Conservation (phyloP, 2,888 invertebrate genomes). For the Diarsia rubi region DNA sequence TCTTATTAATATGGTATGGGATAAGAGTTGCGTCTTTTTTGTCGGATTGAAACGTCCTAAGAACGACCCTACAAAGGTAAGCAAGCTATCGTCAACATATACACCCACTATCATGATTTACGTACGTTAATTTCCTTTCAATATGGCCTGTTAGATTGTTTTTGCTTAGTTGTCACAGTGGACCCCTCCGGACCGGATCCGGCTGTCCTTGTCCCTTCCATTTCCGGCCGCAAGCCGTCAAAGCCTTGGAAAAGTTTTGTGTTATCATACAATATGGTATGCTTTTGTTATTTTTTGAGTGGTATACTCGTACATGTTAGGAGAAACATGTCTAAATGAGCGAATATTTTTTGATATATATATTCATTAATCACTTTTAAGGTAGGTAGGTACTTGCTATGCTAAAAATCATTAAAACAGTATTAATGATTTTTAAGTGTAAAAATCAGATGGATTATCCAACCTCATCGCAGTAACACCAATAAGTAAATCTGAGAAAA, state of each 20-base stretch:
- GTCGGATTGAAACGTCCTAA: not conserved
- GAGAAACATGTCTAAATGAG: not conserved
- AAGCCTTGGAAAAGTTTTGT: constrained; percentile 78
- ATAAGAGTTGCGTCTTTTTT: not conserved
- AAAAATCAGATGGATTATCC: not conserved
- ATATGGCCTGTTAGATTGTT: constrained; percentile 72
- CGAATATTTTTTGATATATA: no score
- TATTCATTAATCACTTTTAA: no score
- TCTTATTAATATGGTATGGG: not conserved
- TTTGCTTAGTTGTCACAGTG: constrained; percentile 76
- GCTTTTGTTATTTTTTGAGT: constrained; percentile 62
- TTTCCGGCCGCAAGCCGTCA: constrained; percentile 84
- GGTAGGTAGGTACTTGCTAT: no score
- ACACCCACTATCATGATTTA: constrained; percentile 81
- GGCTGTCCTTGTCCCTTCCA: constrained; percentile 85
- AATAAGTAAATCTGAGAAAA: not conserved
- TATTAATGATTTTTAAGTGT: no score
- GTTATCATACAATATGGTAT: constrained; percentile 69
- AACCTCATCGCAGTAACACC: not conserved
- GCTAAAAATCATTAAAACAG: no score
- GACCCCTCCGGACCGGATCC: constrained; percentile 82
- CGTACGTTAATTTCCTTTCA: constrained; percentile 80
- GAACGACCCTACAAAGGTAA: not conserved
- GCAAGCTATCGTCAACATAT: constrained; percentile 54
- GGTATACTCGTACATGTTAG: constrained; percentile 26